Base-by-base conservation (phyloP, 2,888 invertebrate genomes). In the Podabrus alpinus region DNA sequence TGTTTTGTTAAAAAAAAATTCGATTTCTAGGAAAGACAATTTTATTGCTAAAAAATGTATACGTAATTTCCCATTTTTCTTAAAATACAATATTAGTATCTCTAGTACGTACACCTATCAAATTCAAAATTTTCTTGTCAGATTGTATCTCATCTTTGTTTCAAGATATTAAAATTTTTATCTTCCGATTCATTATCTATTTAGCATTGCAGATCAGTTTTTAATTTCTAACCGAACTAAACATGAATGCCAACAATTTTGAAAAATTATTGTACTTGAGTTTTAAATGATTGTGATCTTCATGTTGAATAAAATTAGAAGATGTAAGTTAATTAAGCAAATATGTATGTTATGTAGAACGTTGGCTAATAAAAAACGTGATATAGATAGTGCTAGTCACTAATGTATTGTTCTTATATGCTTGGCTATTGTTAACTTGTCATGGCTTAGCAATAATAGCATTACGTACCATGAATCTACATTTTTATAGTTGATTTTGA, bases 351-450 rank as follows among this genome's bases (percentile, higher is more conserved):
- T 80, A 81, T 81, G 79, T 79, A 75, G 78, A 79, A 73, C 76
- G 79, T 75, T 78, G 74, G 73, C 77, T 71, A 72, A 76, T 74
- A 80, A 83, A 82, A 81, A 82, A 81, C 79, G 77, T 78, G 80
- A 68, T 75, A 75, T 73, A 78, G 79, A 82, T 84, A 82, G 80
- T 84, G 84, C 84, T 81, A 84, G 84, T 84, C 84, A 84, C 83
- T 81, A 80, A 80, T 80, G 82, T 82, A 84, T 84, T 84, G 84
- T 84, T 84, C 84, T 84, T 84, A 83, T 81, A 82, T 81, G 81
- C 76, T 77, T 79, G 80, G 80, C 82, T 81, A 83, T 84, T 83
- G 83, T 81, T 78, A 73, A 80, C 81, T 83, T 83, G 83, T 83
- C 83, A 80, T 80, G 81, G 80, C 79, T 82, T 82, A 81, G 80